Evolutionary conservation across 2,113 vertebrate genomes (phyloP).

Genomic region (Corydoras maculifer): DNA sequence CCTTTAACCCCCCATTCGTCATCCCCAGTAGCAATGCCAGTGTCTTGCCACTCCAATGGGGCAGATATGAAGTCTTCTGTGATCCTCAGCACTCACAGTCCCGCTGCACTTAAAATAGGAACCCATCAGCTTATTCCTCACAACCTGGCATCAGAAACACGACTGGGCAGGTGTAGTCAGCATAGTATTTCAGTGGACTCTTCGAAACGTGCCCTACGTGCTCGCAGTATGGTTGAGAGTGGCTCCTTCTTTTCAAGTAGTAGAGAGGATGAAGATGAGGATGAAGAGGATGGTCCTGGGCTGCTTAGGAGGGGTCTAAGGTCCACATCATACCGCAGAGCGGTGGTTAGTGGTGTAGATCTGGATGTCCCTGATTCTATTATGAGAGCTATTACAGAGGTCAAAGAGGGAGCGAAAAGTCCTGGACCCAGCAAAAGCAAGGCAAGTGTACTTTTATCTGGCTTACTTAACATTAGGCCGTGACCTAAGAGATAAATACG

Average conservation of each 20-base stretch:
- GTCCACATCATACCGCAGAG: slow-evolving; percentile 89
- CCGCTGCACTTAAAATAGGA: slow-evolving; percentile 76
- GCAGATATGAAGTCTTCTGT: slow-evolving; percentile 51
- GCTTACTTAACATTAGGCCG: background rate
- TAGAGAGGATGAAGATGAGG: slow-evolving; percentile 50
- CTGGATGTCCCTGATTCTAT: slow-evolving; percentile 50
- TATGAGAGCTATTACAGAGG: slow-evolving; percentile 65
- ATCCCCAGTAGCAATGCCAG: background rate
- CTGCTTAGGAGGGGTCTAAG: slow-evolving; percentile 73
- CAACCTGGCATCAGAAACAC: slow-evolving; percentile 68
- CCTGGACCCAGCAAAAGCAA: slow-evolving; percentile 49
- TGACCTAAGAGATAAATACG: background rate
- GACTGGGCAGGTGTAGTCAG: slow-evolving; percentile 48
- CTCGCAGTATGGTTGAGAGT: slow-evolving; percentile 80
- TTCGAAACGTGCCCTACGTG: slow-evolving; percentile 61
- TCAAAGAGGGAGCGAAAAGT: slow-evolving; percentile 66
- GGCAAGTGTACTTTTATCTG: slow-evolving; percentile 12
- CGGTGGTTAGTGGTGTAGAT: slow-evolving; percentile 82
- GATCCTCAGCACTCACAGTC: slow-evolving; percentile 81
- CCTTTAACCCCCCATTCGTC: slow-evolving; percentile 54
- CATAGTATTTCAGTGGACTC: slow-evolving; percentile 53
- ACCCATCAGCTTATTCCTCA: slow-evolving; percentile 88
- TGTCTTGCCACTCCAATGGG: slow-evolving; percentile 25
- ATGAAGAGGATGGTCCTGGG: slow-evolving; percentile 67
- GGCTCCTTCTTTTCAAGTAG: slow-evolving; percentile 52